Evolutionary conservation across 1,140 invertebrate genomes (phyloP).

Genomic region (Oncopodura yosiiana): DNA sequence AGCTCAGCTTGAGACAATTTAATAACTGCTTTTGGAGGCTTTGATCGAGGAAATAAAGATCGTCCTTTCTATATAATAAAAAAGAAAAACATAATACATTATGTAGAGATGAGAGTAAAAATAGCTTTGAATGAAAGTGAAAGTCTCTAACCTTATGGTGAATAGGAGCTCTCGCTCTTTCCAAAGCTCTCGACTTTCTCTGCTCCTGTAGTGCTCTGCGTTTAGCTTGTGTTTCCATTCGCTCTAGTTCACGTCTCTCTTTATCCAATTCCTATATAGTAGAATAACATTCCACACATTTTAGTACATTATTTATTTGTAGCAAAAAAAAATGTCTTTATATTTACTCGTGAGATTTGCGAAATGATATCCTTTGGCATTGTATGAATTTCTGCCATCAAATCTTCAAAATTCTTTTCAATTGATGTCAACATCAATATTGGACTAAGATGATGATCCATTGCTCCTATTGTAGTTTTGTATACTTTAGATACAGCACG

Average conservation of each 20-base stretch:
- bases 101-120: background rate
- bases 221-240: slow-evolving; percentile 13
- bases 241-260: slow-evolving; percentile 28
- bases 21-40: slow-evolving; percentile 21
- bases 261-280: slow-evolving; percentile 29
- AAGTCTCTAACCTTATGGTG: slow-evolving; percentile 14
- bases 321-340: background rate
- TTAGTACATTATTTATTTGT: background rate
- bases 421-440: slow-evolving; percentile 31
- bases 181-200: slow-evolving; percentile 12
- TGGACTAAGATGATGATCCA: slow-evolving; percentile 27
- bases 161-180: slow-evolving; percentile 24
- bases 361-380: slow-evolving; percentile 25
- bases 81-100: background rate
- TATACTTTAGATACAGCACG: slow-evolving; percentile 30
- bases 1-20: slow-evolving; percentile 27
- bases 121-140: background rate
- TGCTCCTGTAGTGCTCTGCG: slow-evolving; percentile 13
- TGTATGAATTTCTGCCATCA: slow-evolving; percentile 24
- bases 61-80: slow-evolving; percentile 27
- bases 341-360: slow-evolving; percentile 24
- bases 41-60: slow-evolving; percentile 18
- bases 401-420: slow-evolving; percentile 35
- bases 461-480: slow-evolving; percentile 22
- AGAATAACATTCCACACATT: too few species aligned